phyloP scores from a whole-genome alignment of 1,140 invertebrate species.

The Zaprionus ghesquierei region DNA sequence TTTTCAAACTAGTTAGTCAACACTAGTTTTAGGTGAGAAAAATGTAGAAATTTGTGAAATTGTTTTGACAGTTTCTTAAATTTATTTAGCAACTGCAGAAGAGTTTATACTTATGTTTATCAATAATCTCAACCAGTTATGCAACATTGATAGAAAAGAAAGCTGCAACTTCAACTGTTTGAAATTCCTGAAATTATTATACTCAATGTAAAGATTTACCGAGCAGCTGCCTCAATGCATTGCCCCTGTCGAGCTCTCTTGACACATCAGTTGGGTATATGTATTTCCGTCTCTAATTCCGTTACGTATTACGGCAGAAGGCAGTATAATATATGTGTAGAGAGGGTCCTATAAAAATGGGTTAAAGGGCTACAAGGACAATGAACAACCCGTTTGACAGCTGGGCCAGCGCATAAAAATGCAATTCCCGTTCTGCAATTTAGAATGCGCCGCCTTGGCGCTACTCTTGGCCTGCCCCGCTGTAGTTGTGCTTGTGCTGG shows the following conservation, averaged over 20 bases:
- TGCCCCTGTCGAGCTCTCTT: neutral
- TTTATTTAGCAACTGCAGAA: too few relatives aligned
- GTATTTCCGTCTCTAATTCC: neutral
- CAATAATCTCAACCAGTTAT: too few relatives aligned
- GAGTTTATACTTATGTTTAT: too few relatives aligned
- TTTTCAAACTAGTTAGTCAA: too few relatives aligned
- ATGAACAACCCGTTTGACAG: slow-evolving; percentile 51
- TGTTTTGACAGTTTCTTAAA: too few relatives aligned
- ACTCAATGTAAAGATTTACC: neutral
- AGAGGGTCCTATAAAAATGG: slow-evolving; percentile 17
- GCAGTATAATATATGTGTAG: slow-evolving; percentile 26
- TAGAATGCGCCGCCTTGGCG: slow-evolving; percentile 27
- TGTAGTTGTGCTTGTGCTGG: neutral
- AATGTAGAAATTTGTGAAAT: too few relatives aligned
- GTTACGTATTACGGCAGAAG: neutral
- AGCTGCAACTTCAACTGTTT: neutral
- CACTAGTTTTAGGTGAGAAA: too few relatives aligned
- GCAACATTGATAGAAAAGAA: neutral
- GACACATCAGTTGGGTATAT: neutral
- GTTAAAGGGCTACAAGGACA: slow-evolving; percentile 39
- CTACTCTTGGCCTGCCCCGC: neutral
- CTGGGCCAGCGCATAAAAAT: slow-evolving; percentile 60
- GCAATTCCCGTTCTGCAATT: slow-evolving; percentile 55
- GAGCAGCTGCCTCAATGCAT: neutral
- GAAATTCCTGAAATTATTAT: neutral